A percentile compares a stretch with the other conserved stretches of the same genome.
phyloP scores from a whole-genome alignment of 2,797 vertebrate genomes.

The Gephyroberyx darwinii region DNA sequence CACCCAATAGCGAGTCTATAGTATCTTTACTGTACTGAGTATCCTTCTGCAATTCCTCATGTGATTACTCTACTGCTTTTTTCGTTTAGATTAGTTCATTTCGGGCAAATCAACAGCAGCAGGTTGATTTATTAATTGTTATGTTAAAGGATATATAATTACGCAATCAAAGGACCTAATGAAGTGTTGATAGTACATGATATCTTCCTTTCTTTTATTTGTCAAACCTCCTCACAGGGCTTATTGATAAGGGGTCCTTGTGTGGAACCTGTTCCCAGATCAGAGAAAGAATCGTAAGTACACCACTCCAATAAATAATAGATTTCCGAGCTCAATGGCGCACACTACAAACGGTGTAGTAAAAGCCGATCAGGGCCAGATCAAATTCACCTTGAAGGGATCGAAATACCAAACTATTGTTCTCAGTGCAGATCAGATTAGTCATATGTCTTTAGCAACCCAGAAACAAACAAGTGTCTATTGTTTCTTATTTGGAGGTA shows the following conservation, averaged over 20 bases:
- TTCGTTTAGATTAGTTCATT: background rate
- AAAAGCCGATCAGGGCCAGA: slow-evolving; percentile 51
- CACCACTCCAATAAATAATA: slow-evolving; percentile 69
- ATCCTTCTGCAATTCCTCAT: too few species aligned
- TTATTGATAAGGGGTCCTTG: slow-evolving; percentile 40
- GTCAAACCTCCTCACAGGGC: slow-evolving; percentile 55
- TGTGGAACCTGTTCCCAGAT: slow-evolving; percentile 48
- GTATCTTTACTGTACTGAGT: too few species aligned
- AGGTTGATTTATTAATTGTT: background rate
- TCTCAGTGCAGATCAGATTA: slow-evolving; percentile 48
- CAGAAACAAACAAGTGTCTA: slow-evolving; percentile 42
- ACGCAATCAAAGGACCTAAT: too few species aligned
- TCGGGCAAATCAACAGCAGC: background rate
- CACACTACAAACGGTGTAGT: slow-evolving; percentile 45
- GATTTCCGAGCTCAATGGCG: slow-evolving; percentile 46
- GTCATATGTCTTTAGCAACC: slow-evolving; percentile 34
- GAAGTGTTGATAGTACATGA: slow-evolving; percentile 7
- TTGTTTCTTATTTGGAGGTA: slow-evolving; percentile 19
- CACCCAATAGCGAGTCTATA: too few species aligned
- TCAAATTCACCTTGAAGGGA: slow-evolving; percentile 65
- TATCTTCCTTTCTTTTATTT: slow-evolving; percentile 4
- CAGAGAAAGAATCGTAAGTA: slow-evolving; percentile 77
- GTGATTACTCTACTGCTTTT: background rate
- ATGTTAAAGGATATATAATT: too few species aligned
- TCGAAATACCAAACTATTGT: slow-evolving; percentile 59